A percentile compares a stretch with the other conserved stretches of the same genome.
Conservation (phyloP, 2,888 invertebrate genomes). For the Parelbella ahira region DNA sequence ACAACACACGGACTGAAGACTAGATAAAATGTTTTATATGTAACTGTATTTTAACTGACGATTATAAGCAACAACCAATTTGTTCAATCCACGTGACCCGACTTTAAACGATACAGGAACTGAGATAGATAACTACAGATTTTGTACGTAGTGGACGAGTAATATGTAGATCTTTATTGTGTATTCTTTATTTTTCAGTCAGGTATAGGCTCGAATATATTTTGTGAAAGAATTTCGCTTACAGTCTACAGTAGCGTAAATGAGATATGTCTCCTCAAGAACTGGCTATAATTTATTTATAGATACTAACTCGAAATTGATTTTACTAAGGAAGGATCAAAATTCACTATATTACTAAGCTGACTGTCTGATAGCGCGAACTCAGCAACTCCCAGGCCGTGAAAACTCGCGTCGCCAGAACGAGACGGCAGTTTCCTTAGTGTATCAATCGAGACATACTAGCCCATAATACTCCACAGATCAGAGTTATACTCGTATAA, state of each 20-base stretch:
- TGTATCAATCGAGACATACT: constrained; percentile 45
- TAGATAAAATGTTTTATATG: constrained; percentile 81
- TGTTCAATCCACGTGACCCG: constrained; percentile 77
- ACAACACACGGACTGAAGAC: constrained; percentile 80
- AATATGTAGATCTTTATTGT: constrained; percentile 41
- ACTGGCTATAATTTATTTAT: constrained; percentile 15
- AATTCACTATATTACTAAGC: constrained; percentile 36
- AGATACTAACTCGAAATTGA: constrained; percentile 11
- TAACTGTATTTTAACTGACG: constrained; percentile 77
- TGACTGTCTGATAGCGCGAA: constrained; percentile 46
- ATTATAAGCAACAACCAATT: constrained; percentile 68
- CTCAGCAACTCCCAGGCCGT: constrained; percentile 23
- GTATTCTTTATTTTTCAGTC: constrained; percentile 36
- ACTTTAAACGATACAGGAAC: constrained; percentile 68
- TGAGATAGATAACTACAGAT: constrained; percentile 70
- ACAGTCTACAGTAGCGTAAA: constrained; percentile 26
- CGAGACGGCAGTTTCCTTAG: too few species aligned
- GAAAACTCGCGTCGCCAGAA: constrained; percentile 46
- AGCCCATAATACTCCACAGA: constrained; percentile 65
- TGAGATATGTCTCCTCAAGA: constrained; percentile 13
- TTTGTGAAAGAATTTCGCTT: constrained; percentile 31
- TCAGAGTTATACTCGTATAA: constrained; percentile 57
- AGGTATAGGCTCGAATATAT: constrained; percentile 52
- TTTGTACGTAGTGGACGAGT: constrained; percentile 69
- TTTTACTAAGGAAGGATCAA: constrained; percentile 14